Percentiles rank a stretch among this genome's conserved stretches.
These are phyloP conservation scores for Portevinia maculata DNA, from an alignment of 2,888 invertebrate species.

Conservation along the genomic window DNA sequence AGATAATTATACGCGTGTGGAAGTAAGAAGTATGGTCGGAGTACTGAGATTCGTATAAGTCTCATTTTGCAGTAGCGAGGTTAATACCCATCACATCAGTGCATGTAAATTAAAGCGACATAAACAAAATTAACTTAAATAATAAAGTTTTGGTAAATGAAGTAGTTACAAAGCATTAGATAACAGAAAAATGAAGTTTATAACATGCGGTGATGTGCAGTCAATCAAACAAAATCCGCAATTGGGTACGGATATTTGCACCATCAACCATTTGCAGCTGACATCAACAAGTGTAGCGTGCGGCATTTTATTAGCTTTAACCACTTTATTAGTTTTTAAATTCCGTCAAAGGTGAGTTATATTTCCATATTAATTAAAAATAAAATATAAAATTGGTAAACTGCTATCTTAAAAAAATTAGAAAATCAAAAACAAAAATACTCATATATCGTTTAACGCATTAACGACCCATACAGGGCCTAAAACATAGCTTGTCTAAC, in stretches of 20 bases:
- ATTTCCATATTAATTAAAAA: background rate
- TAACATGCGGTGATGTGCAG: slow-evolving; percentile 51
- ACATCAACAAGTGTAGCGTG: slow-evolving; percentile 55
- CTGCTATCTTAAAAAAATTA: no score
- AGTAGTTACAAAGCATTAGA: background rate
- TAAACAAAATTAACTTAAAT: background rate
- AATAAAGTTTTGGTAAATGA: background rate
- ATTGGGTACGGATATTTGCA: slow-evolving; percentile 58
- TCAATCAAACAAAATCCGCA: slow-evolving; percentile 23
- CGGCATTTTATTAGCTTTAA: slow-evolving; percentile 38
- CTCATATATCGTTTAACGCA: no score
- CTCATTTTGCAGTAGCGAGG: background rate
- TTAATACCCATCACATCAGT: background rate
- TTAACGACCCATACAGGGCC: no score
- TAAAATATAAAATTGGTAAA: no score
- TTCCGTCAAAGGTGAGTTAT: slow-evolving; percentile 47
- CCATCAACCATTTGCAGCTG: slow-evolving; percentile 48
- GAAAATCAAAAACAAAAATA: no score
- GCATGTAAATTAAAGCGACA: slow-evolving; percentile 18
- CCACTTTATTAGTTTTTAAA: slow-evolving; percentile 16
- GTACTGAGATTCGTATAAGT: background rate
- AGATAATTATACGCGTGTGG: slow-evolving; percentile 36
- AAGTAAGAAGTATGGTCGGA: background rate
- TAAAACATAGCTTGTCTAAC: no score
- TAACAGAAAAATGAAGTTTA: slow-evolving; percentile 50